Conservation (phyloP, 2,888 invertebrate species). For the Gymnoscelis rufifasciata region DNA sequence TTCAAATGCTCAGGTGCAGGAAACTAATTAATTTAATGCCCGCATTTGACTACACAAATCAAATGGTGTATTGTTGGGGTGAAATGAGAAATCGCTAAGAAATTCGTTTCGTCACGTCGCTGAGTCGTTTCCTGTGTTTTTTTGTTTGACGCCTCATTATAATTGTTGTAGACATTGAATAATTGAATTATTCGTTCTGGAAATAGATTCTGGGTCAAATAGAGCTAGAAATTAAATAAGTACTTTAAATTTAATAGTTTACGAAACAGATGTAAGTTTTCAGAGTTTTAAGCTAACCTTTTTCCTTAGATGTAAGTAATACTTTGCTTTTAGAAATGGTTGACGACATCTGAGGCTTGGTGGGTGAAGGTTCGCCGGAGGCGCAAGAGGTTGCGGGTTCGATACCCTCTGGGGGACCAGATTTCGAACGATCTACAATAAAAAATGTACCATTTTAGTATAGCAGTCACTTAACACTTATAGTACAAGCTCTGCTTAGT, state of each 20-base stretch:
- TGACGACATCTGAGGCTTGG: too few species aligned
- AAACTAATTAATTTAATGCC: conserved; percentile 77
- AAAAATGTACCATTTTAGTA: too few species aligned
- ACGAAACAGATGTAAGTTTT: too few species aligned
- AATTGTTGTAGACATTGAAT: conserved; percentile 3
- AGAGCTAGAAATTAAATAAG: neutral
- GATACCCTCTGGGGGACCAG: too few species aligned
- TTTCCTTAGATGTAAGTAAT: too few species aligned
- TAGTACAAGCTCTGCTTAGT: too few species aligned
- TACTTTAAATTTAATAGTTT: neutral
- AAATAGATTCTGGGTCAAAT: neutral
- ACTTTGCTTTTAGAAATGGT: too few species aligned
- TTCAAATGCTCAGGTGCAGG: conserved; percentile 76
- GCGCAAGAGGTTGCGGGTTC: too few species aligned
- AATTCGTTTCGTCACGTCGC: conserved; percentile 75
- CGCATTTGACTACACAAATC: conserved; percentile 79
- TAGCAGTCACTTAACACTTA: too few species aligned
- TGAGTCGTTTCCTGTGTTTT: conserved; percentile 66
- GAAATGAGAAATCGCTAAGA: conserved; percentile 78
- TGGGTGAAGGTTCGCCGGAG: too few species aligned
- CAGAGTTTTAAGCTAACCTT: neutral
- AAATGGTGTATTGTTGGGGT: conserved; percentile 69
- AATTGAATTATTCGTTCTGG: neutral
- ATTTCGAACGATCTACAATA: too few species aligned
- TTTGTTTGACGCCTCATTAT: conserved; percentile 62